These are phyloP conservation scores for Spilosoma lubricipeda DNA, from an alignment of 2,888 invertebrate genomes.

Conservation along the genomic window DNA sequence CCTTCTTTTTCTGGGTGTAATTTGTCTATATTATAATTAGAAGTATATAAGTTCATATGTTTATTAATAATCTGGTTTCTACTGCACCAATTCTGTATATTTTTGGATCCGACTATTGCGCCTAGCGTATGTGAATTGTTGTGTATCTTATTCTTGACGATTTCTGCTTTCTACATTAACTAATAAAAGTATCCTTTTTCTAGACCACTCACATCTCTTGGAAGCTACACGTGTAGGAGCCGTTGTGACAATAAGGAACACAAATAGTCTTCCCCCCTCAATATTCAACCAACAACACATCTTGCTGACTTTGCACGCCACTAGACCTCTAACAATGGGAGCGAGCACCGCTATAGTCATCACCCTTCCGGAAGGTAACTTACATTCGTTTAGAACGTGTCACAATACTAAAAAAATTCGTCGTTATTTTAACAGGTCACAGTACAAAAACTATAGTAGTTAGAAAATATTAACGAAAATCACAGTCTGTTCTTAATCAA, in stretches of 20 bases:
- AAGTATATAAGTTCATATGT: too few species aligned
- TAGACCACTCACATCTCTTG: conserved; percentile 62
- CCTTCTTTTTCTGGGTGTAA: too few species aligned
- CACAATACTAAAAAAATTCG: neutral
- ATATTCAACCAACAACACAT: conserved; percentile 56
- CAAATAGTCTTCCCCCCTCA: conserved; percentile 58
- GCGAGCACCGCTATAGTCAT: conserved; percentile 68
- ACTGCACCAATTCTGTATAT: too few species aligned
- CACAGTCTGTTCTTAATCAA: conserved; percentile 31
- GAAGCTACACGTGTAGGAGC: conserved; percentile 42
- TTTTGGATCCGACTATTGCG: too few species aligned
- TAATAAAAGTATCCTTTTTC: conserved; percentile 4
- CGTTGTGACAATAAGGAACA: conserved; percentile 47
- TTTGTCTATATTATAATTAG: too few species aligned
- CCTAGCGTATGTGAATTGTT: neutral
- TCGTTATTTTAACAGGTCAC: too few species aligned
- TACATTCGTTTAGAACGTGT: neutral
- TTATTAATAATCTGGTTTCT: too few species aligned
- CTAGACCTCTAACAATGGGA: conserved; percentile 70
- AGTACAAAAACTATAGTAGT: neutral
- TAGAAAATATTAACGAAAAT: conserved; percentile 35
- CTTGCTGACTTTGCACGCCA: conserved; percentile 61
- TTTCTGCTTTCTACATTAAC: neutral
- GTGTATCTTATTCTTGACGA: neutral
- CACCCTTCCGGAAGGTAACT: conserved; percentile 67